phyloP scores from a whole-genome alignment of 2,888 invertebrate species.

The Leucoptera coffeella region DNA sequence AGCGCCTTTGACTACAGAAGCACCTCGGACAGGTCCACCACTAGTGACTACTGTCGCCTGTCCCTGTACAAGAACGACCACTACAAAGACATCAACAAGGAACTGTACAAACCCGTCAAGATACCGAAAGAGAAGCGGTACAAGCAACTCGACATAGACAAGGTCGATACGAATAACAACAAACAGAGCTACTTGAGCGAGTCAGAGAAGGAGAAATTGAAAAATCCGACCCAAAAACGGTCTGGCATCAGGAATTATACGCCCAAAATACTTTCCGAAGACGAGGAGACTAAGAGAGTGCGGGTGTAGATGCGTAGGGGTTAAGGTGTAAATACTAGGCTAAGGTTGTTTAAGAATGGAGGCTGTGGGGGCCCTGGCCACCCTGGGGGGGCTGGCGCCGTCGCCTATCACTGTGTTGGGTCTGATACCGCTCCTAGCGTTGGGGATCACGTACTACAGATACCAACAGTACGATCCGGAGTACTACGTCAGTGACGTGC shows the following conservation, averaged over 20 bases:
- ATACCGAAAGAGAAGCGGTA: conserved; percentile 41
- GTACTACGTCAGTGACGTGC: conserved; percentile 64
- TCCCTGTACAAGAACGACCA: conserved; percentile 46
- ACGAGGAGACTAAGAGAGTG: conserved; percentile 44
- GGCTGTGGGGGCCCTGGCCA: conserved; percentile 44
- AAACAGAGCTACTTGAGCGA: conserved; percentile 30
- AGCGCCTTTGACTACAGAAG: conserved; percentile 31
- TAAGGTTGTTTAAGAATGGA: conserved; percentile 43
- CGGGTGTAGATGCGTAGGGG: conserved; percentile 61
- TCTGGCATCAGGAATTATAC: conserved; percentile 65
- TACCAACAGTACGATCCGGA: conserved; percentile 81
- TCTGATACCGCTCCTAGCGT: conserved; percentile 73
- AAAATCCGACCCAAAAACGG: conserved; percentile 34
- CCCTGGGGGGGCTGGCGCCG: conserved; percentile 46
- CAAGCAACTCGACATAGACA: conserved; percentile 27
- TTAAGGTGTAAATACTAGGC: conserved; percentile 32
- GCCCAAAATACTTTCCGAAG: conserved; percentile 60
- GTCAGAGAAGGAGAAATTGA: conserved; percentile 38
- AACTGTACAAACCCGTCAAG: conserved; percentile 45
- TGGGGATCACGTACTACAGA: conserved; percentile 73
- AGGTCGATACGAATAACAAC: conserved; percentile 24
- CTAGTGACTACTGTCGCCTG: conserved; percentile 35
- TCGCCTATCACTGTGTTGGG: conserved; percentile 63
- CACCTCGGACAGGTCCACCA: conserved; percentile 26
- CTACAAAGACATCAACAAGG: conserved; percentile 40